A percentile compares a stretch with the other conserved stretches of the same genome.
These are phyloP conservation scores for Pitta sordida DNA, from an alignment of 2,113 vertebrate genomes.

Conservation along the genomic window DNA sequence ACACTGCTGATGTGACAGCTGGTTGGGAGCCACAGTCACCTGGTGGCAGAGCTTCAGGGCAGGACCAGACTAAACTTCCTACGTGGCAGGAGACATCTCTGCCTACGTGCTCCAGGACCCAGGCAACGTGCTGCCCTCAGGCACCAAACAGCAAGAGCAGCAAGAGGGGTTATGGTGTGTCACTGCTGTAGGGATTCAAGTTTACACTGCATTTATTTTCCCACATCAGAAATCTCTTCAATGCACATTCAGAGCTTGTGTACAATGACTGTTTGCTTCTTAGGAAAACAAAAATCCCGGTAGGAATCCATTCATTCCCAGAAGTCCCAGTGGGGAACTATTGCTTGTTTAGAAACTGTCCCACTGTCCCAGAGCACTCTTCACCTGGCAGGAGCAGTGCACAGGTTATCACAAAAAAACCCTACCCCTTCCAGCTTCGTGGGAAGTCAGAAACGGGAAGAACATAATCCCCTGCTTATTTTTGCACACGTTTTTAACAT, in stretches of 20 bases:
- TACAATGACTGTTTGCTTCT: background rate
- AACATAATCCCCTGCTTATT: background rate
- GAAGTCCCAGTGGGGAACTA: rapidly evolving
- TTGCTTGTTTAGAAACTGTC: background rate
- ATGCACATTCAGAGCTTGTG: background rate
- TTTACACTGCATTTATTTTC: background rate
- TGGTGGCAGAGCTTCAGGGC: background rate
- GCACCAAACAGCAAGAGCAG: background rate
- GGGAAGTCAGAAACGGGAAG: background rate
- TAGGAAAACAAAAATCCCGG: background rate
- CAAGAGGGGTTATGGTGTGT: background rate
- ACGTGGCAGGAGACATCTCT: background rate
- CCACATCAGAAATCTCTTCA: background rate
- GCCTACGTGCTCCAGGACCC: background rate
- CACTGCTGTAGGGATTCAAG: background rate
- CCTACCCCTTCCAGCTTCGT: rapidly evolving
- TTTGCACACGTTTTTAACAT: background rate
- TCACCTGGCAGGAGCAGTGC: background rate
- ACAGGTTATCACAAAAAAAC: background rate
- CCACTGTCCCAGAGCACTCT: background rate
- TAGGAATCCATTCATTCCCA: background rate
- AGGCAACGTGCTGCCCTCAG: background rate
- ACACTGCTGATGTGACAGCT: background rate
- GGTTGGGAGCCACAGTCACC: background rate
- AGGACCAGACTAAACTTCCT: background rate